These are phyloP conservation scores for Remorina albescens DNA, from an alignment of 2,797 vertebrate species.

Conservation along the genomic window DNA sequence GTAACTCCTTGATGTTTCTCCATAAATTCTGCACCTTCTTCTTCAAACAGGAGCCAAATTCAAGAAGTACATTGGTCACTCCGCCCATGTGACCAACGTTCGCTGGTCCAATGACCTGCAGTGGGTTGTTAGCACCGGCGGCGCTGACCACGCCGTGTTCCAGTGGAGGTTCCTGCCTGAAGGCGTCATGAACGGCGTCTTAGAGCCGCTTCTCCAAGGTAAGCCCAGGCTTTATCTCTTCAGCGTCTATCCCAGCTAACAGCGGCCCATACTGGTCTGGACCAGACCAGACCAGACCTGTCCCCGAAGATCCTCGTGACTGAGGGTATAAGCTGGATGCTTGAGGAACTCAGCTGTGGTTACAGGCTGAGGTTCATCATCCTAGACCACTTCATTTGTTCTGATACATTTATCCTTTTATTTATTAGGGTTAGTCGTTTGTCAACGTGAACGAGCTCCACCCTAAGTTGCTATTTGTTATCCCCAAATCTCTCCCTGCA, in stretches of 20 bases:
- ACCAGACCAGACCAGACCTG: no score
- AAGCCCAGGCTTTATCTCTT: conserved; percentile 10
- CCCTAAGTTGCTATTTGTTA: not conserved
- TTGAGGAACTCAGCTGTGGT: no score
- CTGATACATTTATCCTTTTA: no score
- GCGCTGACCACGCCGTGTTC: conserved; percentile 95
- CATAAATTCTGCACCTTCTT: not conserved
- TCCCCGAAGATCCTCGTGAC: no score
- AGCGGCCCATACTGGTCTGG: no score
- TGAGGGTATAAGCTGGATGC: no score
- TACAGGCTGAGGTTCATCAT: not conserved
- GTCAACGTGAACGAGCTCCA: no score
- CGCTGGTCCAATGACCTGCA: conserved; percentile 97
- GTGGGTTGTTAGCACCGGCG: conserved; percentile 95
- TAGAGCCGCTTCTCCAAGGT: conserved; percentile 92
- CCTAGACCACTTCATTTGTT: no score
- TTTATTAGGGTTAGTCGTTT: no score
- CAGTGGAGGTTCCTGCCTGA: conserved; percentile 98
- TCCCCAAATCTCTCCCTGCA: not conserved
- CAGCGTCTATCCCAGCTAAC: not conserved
- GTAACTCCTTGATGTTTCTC: not conserved
- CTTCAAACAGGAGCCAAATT: conserved; percentile 91
- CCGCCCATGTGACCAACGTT: conserved; percentile 95
- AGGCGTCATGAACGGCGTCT: conserved; percentile 89
- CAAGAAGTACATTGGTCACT: conserved; percentile 95